These are phyloP conservation scores for Liopterus haemorrhoidalis DNA, from an alignment of 2,888 invertebrate genomes.

Conservation along the genomic window DNA sequence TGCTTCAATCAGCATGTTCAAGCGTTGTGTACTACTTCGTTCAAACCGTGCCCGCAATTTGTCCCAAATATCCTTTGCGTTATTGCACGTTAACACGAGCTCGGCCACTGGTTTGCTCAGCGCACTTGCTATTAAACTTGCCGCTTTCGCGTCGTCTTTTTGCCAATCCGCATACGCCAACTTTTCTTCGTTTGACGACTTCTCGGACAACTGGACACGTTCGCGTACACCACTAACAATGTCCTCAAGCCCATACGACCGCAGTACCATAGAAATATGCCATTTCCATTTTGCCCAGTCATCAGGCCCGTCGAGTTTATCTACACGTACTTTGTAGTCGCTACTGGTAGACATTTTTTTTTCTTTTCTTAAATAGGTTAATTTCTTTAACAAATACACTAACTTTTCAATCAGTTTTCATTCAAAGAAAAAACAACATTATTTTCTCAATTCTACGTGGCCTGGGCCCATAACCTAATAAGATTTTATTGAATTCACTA, in stretches of 20 bases:
- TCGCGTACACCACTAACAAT: conserved; percentile 4
- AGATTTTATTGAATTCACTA: too few relatives aligned
- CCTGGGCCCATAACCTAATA: too few relatives aligned
- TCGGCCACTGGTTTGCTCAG: conserved; percentile 16
- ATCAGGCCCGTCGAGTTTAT: conserved; percentile 8
- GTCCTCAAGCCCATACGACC: conserved; percentile 4
- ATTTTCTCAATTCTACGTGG: too few relatives aligned
- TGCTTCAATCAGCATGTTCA: conserved; percentile 10
- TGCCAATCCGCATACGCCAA: conserved; percentile 4
- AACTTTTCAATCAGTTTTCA: too few relatives aligned
- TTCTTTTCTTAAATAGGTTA: too few relatives aligned
- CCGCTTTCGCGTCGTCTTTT: conserved; percentile 15
- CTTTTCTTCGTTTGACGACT: not conserved
- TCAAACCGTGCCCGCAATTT: conserved; percentile 12
- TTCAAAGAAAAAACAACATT: too few relatives aligned
- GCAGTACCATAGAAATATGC: conserved; percentile 3
- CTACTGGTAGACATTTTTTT: too few relatives aligned
- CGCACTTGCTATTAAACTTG: conserved; percentile 13
- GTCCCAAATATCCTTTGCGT: conserved; percentile 15
- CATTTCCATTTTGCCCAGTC: conserved; percentile 9
- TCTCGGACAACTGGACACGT: not conserved
- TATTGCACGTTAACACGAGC: conserved; percentile 16
- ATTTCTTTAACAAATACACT: too few relatives aligned
- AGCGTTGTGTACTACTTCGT: conserved; percentile 12
- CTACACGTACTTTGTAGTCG: conserved; percentile 6